Evolutionary conservation across 2,113 vertebrate genomes (phyloP).

Genomic region (Falco punctatus): DNA sequence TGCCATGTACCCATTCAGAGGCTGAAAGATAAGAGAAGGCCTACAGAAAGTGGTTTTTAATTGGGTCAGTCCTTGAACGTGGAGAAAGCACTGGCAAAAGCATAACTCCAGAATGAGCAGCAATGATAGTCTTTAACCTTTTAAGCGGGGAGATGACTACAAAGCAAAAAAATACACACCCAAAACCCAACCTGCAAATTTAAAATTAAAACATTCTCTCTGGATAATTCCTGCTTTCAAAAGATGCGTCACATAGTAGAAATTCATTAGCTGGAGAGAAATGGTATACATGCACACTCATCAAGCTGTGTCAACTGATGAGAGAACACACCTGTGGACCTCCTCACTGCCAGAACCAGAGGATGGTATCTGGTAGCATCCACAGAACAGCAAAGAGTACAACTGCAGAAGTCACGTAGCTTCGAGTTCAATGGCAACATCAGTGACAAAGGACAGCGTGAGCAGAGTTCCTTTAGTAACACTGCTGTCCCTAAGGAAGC

Average conservation of each 20-base stretch:
- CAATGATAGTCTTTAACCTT: background rate
- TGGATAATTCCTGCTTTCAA: background rate
- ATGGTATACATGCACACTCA: background rate
- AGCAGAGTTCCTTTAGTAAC: background rate
- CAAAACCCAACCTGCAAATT: background rate
- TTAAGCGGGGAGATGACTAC: background rate
- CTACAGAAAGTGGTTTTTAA: background rate
- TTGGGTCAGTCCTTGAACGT: too few species aligned
- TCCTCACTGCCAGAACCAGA: background rate
- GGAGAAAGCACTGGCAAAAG: background rate
- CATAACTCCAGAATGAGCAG: background rate
- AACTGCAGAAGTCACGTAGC: background rate
- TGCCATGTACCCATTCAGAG: background rate
- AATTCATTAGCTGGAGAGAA: background rate
- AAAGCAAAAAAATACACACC: background rate
- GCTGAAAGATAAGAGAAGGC: background rate
- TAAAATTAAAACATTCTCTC: background rate
- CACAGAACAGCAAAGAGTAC: background rate
- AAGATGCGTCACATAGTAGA: background rate
- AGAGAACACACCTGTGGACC: background rate
- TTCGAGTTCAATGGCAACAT: background rate
- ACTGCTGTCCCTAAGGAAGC: fast-evolving
- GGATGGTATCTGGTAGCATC: background rate
- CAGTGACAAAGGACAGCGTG: background rate
- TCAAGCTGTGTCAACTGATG: background rate